A percentile compares a stretch with the other conserved stretches of the same genome.
Evolutionary conservation across 2,113 vertebrate species (phyloP).

Genomic region (Passer domesticus): DNA sequence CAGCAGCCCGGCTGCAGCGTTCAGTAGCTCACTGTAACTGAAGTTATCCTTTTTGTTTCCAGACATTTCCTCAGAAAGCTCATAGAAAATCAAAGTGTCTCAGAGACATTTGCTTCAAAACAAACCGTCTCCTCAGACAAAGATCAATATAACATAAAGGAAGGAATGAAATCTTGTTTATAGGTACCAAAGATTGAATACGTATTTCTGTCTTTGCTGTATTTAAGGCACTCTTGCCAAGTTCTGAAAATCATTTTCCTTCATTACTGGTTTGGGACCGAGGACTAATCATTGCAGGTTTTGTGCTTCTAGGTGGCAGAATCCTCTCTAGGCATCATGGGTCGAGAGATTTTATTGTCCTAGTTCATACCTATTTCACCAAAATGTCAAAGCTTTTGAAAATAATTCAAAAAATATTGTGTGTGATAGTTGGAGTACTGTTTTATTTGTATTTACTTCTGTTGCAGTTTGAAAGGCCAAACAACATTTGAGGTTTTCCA

Average conservation of each 20-base stretch:
- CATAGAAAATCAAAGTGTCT: background rate
- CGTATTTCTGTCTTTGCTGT: background rate
- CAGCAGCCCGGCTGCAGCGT: fast-evolving
- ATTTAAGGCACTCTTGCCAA: background rate
- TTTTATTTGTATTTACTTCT: background rate
- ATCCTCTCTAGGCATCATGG: background rate
- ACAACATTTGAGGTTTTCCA: background rate
- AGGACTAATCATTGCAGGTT: background rate
- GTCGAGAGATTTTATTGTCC: background rate
- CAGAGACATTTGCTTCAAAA: background rate
- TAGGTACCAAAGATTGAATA: background rate
- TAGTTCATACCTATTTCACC: background rate
- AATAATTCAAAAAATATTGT: background rate
- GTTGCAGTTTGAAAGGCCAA: background rate
- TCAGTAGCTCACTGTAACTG: background rate
- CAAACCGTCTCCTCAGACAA: background rate
- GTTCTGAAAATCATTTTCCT: background rate
- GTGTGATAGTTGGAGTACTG: too few species aligned
- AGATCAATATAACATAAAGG: background rate
- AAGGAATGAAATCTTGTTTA: background rate
- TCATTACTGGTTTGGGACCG: background rate
- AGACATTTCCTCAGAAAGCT: background rate
- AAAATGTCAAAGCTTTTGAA: background rate
- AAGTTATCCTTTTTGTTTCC: background rate
- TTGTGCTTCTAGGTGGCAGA: background rate